These are phyloP conservation scores for Avahi laniger DNA, from an alignment of 2,797 vertebrate genomes.

Conservation along the genomic window DNA sequence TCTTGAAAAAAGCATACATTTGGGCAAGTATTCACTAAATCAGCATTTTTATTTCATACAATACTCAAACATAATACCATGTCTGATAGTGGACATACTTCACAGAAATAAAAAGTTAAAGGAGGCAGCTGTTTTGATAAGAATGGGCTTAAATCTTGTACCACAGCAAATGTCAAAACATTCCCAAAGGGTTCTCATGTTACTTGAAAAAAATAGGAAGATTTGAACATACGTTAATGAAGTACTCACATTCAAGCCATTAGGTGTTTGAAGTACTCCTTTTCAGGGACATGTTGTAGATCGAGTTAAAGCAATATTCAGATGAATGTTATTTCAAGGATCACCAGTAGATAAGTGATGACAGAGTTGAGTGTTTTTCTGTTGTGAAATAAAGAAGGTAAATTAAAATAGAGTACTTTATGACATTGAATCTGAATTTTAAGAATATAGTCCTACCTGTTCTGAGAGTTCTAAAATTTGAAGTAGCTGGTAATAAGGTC, in stretches of 20 bases:
- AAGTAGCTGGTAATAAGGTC: background rate
- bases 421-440: background rate
- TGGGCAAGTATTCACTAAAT: background rate
- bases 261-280: background rate
- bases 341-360: background rate
- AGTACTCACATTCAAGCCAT: background rate
- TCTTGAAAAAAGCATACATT: background rate
- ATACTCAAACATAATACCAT: background rate
- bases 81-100: background rate
- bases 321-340: slow-evolving; percentile 13
- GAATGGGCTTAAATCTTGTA: background rate
- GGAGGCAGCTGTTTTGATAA: background rate
- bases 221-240: background rate
- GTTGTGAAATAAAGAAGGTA: background rate
- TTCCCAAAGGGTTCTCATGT: background rate
- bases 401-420: background rate
- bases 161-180: background rate
- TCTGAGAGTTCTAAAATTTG: slow-evolving; percentile 42
- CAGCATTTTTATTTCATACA: background rate
- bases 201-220: slow-evolving; percentile 21
- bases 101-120: background rate
- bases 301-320: slow-evolving; percentile 24
- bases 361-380: background rate
- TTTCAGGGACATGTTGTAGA: background rate
- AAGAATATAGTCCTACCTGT: background rate